Conservation (phyloP, 2,888 invertebrate species). For the Acrobasis consociella region DNA sequence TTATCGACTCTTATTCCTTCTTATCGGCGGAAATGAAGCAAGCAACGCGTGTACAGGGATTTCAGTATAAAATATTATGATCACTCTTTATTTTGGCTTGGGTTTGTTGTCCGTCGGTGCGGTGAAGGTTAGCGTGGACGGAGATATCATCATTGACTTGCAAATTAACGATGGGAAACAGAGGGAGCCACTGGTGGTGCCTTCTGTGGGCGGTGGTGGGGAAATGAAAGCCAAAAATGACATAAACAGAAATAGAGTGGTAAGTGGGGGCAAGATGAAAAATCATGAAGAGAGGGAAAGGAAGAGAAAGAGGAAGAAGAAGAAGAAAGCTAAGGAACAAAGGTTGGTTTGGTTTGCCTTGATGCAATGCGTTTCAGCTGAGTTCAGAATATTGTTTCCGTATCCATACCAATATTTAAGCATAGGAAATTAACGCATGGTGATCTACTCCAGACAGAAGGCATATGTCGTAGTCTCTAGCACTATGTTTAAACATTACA, state of each 20-base stretch:
- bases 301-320: background rate
- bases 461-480: no score
- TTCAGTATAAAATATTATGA: slow-evolving; percentile 7
- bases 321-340: background rate
- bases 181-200: background rate
- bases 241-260: background rate
- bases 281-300: background rate
- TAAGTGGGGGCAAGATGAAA: background rate
- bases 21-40: slow-evolving; percentile 18
- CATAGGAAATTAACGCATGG: no score
- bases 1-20: slow-evolving; percentile 18
- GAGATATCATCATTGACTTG: slow-evolving; percentile 2
- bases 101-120: background rate
- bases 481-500: no score
- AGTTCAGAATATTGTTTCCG: no score
- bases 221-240: background rate
- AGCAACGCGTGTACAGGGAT: background rate
- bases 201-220: background rate
- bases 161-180: background rate
- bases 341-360: background rate
- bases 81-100: background rate
- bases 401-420: no score
- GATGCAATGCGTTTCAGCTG: no score
- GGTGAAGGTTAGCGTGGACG: background rate
- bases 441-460: no score